phyloP scores from a whole-genome alignment of 2,113 vertebrate genomes.

The Herpailurus yagouaroundi region DNA sequence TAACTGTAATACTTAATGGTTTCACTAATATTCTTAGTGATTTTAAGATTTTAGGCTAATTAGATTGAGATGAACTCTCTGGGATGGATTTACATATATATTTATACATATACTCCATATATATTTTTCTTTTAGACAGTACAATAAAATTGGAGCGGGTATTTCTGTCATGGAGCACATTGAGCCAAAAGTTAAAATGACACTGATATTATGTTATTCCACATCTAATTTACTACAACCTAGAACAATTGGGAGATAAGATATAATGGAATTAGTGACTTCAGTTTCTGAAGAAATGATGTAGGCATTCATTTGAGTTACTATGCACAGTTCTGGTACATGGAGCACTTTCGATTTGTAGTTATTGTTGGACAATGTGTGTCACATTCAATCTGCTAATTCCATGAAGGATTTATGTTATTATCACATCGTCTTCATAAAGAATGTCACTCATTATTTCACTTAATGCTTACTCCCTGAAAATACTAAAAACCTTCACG shows the following conservation, averaged over 20 bases:
- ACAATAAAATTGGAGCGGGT: background rate
- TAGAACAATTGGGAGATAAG: background rate
- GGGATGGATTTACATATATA: background rate
- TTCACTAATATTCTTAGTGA: background rate
- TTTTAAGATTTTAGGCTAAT: background rate
- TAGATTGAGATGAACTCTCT: background rate
- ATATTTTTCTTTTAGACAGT: background rate
- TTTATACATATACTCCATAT: background rate
- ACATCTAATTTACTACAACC: background rate
- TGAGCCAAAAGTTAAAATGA: background rate
- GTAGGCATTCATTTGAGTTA: background rate
- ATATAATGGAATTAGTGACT: background rate
- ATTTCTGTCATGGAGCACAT: background rate
- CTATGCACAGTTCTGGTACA: background rate
- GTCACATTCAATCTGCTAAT: background rate
- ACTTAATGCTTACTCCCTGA: background rate
- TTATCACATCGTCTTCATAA: background rate
- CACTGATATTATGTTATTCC: background rate
- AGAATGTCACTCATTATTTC: background rate
- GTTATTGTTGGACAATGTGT: background rate
- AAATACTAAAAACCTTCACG: background rate
- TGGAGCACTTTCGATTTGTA: background rate
- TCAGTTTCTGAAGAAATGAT: background rate
- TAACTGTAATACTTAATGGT: background rate
- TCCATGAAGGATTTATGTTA: background rate